A percentile compares a stretch with the other conserved stretches of the same genome.
Conservation (phyloP, 2,797 vertebrate genomes). For the Notolepis coatsorum region DNA sequence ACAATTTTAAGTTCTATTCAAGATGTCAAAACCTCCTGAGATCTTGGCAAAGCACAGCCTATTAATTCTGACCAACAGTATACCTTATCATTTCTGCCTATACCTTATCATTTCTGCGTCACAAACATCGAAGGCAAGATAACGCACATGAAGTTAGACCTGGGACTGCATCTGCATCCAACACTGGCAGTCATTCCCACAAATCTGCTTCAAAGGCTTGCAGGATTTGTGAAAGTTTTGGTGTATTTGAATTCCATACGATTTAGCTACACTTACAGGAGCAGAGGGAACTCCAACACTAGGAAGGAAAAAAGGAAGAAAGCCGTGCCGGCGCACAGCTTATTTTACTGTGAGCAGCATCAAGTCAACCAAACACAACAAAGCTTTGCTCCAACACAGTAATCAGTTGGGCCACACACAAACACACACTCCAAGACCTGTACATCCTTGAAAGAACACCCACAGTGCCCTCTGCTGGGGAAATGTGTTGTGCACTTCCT, state of each 20-base stretch:
- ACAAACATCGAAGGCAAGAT: constrained; percentile 17
- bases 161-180: constrained; percentile 24
- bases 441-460: constrained; percentile 55
- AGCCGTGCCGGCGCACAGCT: constrained; percentile 52
- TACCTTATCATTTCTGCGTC: background rate
- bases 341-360: constrained; percentile 64
- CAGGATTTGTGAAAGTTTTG: constrained; percentile 40
- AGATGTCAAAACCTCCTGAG: background rate
- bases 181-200: constrained; percentile 6
- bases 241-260: constrained; percentile 44
- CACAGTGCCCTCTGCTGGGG: constrained; percentile 83
- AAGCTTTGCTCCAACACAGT: constrained; percentile 72
- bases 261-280: constrained; percentile 37
- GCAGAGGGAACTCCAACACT: constrained; percentile 35
- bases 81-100: background rate
- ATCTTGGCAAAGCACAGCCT: background rate
- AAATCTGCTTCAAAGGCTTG: constrained; percentile 28
- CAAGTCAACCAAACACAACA: constrained; percentile 73
- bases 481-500: constrained; percentile 21
- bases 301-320: constrained; percentile 17
- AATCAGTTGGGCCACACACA: constrained; percentile 50
- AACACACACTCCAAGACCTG: constrained; percentile 15
- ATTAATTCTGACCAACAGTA: background rate
- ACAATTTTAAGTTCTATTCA: too few species aligned
- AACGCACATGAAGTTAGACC: constrained; percentile 23